Evolutionary conservation across 1,140 invertebrate genomes (phyloP), one percentile per base, ranked within the genome.

Genomic region (Drosophila ironensis): DNA sequence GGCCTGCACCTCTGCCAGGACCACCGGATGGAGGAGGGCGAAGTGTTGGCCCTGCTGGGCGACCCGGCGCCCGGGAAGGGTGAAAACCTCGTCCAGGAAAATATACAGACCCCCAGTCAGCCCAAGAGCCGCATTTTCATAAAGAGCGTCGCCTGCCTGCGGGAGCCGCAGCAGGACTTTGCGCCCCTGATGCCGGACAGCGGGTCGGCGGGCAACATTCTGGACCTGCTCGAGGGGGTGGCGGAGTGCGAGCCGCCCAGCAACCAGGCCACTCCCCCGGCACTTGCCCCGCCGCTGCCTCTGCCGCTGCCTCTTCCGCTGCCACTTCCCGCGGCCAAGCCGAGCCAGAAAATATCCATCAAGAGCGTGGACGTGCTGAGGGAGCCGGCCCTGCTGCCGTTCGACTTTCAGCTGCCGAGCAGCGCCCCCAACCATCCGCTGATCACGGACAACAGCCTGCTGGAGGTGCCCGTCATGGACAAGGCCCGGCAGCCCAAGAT

Each of bases 1-100:
- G 69, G 90, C 30, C 63, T 91, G 14, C 91, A 92, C 76, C 84
- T 92, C 1, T 77, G 89, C 17, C 69, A 90, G 60, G 91, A 92
- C 61, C 91, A 92, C 67, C 81, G 89, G 33, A 81, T 92, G 48
- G 70, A 63, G 14, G 81, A 77, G 46, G 71, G 73, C 27, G 91
- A 92, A 28, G 50, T 74, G 5, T 4, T 47, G 7, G 20, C 67
- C 5, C 37, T 90, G n/a, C 9, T 71, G 4, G 45, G 38, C n/a
- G n/a, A n/a, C n/a, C n/a, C n/a, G n/a, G n/a, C n/a, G n/a, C n/a
- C n/a, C n/a, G n/a, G n/a, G n/a, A n/a, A n/a, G n/a, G n/a, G n/a
- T n/a, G n/a, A n/a, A n/a, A n/a, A n/a, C n/a, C n/a, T n/a, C n/a
- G n/a, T n/a, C n/a, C n/a, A n/a, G n/a, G n/a, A n/a, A n/a, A n/a